phyloP scores from a whole-genome alignment of 2,113 vertebrate species.

The Podarcis muralis region DNA sequence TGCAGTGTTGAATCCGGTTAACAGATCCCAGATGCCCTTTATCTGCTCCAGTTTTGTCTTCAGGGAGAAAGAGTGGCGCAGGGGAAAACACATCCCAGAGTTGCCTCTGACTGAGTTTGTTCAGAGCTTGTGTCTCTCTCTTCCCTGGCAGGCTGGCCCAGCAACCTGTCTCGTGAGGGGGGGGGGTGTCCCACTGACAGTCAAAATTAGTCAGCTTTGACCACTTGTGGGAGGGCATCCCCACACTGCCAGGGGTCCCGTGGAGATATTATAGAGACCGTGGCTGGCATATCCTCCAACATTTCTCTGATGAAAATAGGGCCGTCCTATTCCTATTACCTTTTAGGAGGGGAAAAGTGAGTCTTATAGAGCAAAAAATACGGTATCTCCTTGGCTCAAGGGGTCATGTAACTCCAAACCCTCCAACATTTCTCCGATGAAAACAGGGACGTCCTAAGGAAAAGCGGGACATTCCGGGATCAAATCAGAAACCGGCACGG shows the following conservation, averaged over 20 bases:
- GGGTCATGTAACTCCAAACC: too few species aligned
- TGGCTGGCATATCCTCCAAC: too few species aligned
- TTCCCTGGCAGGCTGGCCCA: neutral
- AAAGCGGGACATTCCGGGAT: too few species aligned
- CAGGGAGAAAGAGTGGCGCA: neutral
- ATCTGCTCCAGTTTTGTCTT: slow-evolving; percentile 50
- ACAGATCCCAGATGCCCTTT: slow-evolving; percentile 61
- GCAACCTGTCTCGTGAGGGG: neutral
- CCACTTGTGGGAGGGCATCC: neutral
- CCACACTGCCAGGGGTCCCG: neutral
- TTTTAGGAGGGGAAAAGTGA: too few species aligned
- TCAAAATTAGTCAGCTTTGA: neutral
- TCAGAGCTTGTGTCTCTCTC: neutral
- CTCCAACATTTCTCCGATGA: too few species aligned
- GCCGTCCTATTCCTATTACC: too few species aligned
- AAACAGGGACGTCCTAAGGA: too few species aligned
- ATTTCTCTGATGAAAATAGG: too few species aligned
- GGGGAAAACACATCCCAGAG: neutral
- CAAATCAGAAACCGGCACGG: too few species aligned
- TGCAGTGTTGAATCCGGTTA: slow-evolving; percentile 44
- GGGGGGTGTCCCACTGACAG: neutral
- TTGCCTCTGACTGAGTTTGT: neutral
- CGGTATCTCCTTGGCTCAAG: too few species aligned
- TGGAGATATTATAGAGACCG: too few species aligned
- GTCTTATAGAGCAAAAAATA: too few species aligned